Evolutionary conservation across 2,113 vertebrate species (phyloP).

Genomic region (Dipodomys merriami): DNA sequence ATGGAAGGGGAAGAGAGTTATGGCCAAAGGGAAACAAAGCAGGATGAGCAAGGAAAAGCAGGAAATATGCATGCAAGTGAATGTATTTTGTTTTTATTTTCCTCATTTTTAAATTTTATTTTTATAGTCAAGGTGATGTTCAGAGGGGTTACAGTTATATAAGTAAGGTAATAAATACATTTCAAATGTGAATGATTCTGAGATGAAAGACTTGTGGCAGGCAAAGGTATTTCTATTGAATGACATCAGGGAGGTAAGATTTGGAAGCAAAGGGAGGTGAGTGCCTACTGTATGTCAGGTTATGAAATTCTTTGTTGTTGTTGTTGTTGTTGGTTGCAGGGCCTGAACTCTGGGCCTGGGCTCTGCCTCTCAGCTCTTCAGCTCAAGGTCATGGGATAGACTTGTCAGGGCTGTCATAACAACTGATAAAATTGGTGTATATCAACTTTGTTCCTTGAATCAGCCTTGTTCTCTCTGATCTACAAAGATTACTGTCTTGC

Average conservation of each 20-base stretch:
- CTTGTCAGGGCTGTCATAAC: background rate
- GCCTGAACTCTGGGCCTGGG: too few relatives aligned
- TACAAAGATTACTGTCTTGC: background rate
- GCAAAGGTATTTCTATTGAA: background rate
- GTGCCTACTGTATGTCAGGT: rapidly evolving
- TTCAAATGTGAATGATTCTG: background rate
- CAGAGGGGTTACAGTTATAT: too few relatives aligned
- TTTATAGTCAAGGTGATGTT: too few relatives aligned
- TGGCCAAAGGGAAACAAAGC: background rate
- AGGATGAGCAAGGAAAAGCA: background rate
- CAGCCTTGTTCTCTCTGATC: background rate
- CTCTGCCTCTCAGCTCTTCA: too few relatives aligned
- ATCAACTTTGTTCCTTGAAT: background rate
- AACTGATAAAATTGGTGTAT: background rate
- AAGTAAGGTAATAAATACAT: too few relatives aligned
- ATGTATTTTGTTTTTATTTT: background rate
- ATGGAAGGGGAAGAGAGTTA: background rate
- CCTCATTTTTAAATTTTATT: too few relatives aligned
- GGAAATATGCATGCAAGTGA: background rate
- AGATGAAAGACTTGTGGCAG: background rate
- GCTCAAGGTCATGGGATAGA: background rate
- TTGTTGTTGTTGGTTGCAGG: too few relatives aligned
- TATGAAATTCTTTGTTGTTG: background rate
- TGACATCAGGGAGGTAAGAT: background rate
- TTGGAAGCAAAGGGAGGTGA: background rate